These are phyloP conservation scores for Calonectris borealis DNA, from an alignment of 2,113 vertebrate genomes.

Conservation along the genomic window DNA sequence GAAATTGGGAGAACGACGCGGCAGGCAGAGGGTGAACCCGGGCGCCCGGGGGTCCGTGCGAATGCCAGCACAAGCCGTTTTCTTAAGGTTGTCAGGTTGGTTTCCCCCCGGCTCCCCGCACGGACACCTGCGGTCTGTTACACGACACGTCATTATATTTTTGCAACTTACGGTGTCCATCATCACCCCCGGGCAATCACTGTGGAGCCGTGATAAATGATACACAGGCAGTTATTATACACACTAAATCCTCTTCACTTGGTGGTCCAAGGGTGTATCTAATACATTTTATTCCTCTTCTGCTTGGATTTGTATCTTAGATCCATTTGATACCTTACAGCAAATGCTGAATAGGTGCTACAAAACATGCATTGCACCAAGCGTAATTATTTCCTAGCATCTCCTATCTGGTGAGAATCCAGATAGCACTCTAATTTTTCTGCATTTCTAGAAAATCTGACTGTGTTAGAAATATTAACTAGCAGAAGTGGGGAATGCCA, in stretches of 20 bases:
- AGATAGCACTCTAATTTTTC: background rate
- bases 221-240: background rate
- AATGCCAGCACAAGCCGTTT: background rate
- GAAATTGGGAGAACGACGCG: background rate
- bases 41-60: background rate
- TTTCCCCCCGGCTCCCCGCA: background rate
- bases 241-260: background rate
- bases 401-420: background rate
- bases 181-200: slow-evolving; percentile 37
- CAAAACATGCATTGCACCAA: rapidly evolving
- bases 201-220: background rate
- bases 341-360: background rate
- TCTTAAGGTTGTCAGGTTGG: background rate
- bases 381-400: rapidly evolving
- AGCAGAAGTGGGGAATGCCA: background rate
- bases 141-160: slow-evolving; percentile 18
- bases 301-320: background rate
- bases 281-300: background rate
- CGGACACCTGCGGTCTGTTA: slow-evolving; percentile 44
- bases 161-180: slow-evolving; percentile 28
- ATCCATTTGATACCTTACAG: background rate
- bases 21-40: rapidly evolving
- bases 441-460: background rate
- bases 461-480: background rate
- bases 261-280: slow-evolving; percentile 3